Conservation (phyloP, 2,888 invertebrate species). For the Oegoconia quadripuncta region DNA sequence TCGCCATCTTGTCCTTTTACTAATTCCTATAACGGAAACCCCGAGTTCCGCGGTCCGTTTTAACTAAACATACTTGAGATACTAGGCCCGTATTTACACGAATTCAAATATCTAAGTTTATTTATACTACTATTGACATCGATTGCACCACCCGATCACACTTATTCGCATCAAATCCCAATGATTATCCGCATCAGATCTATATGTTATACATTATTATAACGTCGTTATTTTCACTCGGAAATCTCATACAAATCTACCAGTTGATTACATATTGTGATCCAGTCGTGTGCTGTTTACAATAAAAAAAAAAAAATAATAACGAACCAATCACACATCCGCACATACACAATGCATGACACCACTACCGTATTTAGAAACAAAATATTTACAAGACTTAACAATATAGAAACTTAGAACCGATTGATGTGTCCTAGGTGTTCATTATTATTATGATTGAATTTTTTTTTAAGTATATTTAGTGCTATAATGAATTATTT, state of each 20-base stretch:
- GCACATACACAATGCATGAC: constrained; percentile 3
- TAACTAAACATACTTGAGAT: constrained; percentile 12
- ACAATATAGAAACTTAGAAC: constrained; percentile 17
- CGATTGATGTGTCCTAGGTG: constrained; percentile 9
- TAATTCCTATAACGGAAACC: too few species aligned
- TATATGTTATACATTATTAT: constrained; percentile 9
- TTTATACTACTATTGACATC: constrained; percentile 10
- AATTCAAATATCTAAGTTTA: constrained; percentile 4
- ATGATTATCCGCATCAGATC: constrained; percentile 11
- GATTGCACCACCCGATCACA: constrained; percentile 12
- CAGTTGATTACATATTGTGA: constrained; percentile 2
- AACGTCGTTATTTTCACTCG: neutral
- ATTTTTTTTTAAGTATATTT: constrained; percentile 1
- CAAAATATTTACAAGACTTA: constrained; percentile 18
- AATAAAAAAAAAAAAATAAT: too few species aligned
- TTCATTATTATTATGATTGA: constrained; percentile 14
- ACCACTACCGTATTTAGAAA: constrained; percentile 13
- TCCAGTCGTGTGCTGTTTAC: neutral
- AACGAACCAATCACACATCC: constrained; percentile 8
- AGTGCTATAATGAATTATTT: constrained; percentile 6
- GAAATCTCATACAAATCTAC: constrained; percentile 3
- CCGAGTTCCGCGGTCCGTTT: constrained; percentile 12
- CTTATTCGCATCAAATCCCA: constrained; percentile 1
- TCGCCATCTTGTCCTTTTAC: too few species aligned
- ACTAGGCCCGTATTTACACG: constrained; percentile 8